phyloP scores from a whole-genome alignment of 2,113 vertebrate genomes.

The Meriones unguiculatus region DNA sequence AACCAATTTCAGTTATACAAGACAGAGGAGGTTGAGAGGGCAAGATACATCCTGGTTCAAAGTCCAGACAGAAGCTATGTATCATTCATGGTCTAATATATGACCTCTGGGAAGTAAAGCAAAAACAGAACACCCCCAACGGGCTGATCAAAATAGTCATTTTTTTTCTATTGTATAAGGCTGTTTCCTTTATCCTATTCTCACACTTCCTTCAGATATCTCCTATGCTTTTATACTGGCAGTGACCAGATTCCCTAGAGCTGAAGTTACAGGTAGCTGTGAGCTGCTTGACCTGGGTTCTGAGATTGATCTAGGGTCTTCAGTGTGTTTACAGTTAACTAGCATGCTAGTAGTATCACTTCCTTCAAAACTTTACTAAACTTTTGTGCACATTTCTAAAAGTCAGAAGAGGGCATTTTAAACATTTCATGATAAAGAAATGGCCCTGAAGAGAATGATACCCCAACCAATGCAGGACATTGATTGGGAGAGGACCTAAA shows the following conservation, averaged over 20 bases:
- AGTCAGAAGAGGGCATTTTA: not conserved
- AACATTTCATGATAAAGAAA: not conserved
- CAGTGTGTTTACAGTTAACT: too few species aligned
- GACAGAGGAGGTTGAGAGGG: not conserved
- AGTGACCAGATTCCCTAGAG: too few species aligned
- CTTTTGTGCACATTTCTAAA: not conserved
- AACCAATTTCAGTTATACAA: slow-evolving; percentile 73
- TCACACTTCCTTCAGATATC: not conserved
- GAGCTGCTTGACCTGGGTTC: too few species aligned
- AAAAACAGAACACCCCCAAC: not conserved
- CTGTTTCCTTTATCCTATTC: not conserved
- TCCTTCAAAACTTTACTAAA: not conserved
- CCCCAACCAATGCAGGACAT: too few species aligned
- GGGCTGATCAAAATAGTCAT: slow-evolving; percentile 18
- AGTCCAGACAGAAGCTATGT: slow-evolving; percentile 18
- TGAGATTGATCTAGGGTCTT: too few species aligned
- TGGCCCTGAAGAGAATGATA: too few species aligned
- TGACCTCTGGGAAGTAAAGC: not conserved
- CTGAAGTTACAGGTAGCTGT: not conserved
- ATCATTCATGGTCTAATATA: not conserved
- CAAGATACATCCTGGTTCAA: slow-evolving; percentile 36
- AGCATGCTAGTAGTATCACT: too few species aligned
- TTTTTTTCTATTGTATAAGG: not conserved
- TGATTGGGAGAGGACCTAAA: too few species aligned
- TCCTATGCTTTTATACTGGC: too few species aligned